phyloP scores from a whole-genome alignment of 2,797 vertebrate genomes.

The Lithobates pipiens region DNA sequence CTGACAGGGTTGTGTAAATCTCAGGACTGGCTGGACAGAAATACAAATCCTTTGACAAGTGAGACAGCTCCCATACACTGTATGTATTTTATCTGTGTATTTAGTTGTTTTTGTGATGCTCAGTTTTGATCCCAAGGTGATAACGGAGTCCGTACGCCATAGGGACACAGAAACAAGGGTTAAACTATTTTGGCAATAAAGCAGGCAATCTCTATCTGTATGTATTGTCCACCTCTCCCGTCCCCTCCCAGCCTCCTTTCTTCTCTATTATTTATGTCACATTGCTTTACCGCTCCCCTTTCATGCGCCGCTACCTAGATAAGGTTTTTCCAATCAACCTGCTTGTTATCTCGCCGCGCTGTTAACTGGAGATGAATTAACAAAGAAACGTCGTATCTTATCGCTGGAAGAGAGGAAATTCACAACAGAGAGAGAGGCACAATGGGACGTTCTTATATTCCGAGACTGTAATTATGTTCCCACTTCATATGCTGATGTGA shows the following conservation, averaged over 20 bases:
- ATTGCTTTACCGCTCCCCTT: conserved; percentile 53
- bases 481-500: conserved; percentile 65
- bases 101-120: no score
- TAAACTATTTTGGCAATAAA: conserved; percentile 15
- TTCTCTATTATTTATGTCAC: conserved; percentile 44
- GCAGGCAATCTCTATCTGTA: conserved; percentile 21
- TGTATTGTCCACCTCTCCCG: neutral
- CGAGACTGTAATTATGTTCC: conserved; percentile 73
- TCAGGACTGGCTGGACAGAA: no score
- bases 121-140: no score
- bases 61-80: no score
- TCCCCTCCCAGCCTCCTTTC: conserved; percentile 1
- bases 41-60: no score
- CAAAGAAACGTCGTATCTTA: conserved; percentile 76
- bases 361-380: conserved; percentile 73
- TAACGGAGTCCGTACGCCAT: no score
- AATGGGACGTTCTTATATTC: conserved; percentile 72
- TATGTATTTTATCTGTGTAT: no score
- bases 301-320: conserved; percentile 71
- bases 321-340: conserved; percentile 78
- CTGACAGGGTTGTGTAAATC: no score
- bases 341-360: conserved; percentile 73
- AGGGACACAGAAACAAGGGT: conserved; percentile 1
- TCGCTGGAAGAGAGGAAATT: conserved; percentile 67
- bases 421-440: conserved; percentile 66